Base-by-base conservation (phyloP, 2,113 vertebrate species). In the Rana temporaria region DNA sequence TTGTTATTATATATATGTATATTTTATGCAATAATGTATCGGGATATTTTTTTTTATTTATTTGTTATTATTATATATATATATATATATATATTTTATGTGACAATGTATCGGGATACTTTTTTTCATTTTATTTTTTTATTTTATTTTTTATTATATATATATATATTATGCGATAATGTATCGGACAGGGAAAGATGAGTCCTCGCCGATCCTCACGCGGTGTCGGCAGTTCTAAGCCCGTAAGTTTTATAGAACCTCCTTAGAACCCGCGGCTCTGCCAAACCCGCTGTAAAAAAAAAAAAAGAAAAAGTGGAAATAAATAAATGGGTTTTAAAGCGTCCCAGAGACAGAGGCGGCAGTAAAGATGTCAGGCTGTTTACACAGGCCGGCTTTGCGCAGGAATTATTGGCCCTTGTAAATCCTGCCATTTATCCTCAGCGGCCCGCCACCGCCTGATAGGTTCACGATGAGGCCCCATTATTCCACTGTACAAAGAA, bases 301-400 rank as follows among this genome's bases (percentile, higher is more conserved):
- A 30, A 30, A 30, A 30, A 30, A 30, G 3, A 30, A 30, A 30
- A 30, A 30, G 26, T 30, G 57, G 52, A 57, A 74, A 82, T 82
- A 82, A 82, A 82, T 82, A 82, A 82, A 82, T 48, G 24, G 70
- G 70, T 60, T 82, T 81, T 82, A 82, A 74, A 81, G 19, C 24
- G 62, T 82, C 62, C 2, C 24, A 74, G 62, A 66, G 70, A 82
- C 80, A 82, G 42, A 73, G 62, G 80, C 70, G 65, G 80, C 80
- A 65, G 62, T 82, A 82, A 82, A 82, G 80, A 74, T 82, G 80
- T 82, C 80, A 82, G 24, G 48, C 42, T 82, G 70, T 75, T 81
- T 82, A 82, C 70, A 73, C 52, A 82, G 80, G 70, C 52, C 66
- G 80, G 52, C 69, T 75, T 59, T 75, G 34, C 24, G n/a, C 62